Conservation (phyloP, 1,140 invertebrate genomes). For the Drosophila aff. region DNA sequence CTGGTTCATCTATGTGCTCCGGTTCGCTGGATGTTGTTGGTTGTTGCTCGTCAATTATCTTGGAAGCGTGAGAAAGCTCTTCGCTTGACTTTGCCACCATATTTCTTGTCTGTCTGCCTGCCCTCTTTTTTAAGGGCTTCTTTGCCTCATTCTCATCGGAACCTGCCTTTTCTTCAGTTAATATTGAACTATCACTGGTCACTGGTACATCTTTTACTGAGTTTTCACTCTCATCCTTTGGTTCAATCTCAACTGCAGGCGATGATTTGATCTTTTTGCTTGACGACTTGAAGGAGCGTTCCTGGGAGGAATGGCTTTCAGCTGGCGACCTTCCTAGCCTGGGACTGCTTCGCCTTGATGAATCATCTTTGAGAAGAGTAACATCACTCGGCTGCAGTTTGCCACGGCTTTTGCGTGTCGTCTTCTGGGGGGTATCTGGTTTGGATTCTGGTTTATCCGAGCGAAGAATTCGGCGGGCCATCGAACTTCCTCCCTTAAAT, state of each 20-base stretch:
- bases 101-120: neutral
- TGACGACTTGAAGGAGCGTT: conserved; percentile 4
- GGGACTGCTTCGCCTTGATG: conserved; percentile 32
- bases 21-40: conserved; percentile 6
- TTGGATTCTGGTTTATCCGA: conserved; percentile 15
- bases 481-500: neutral
- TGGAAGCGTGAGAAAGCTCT: neutral
- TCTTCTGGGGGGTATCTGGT: neutral
- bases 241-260: neutral
- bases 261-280: conserved; percentile 1
- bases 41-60: conserved; percentile 6
- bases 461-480: conserved; percentile 8
- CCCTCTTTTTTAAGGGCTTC: neutral
- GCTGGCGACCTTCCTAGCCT: conserved; percentile 33
- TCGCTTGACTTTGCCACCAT: neutral
- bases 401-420: conserved; percentile 22
- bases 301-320: conserved; percentile 27
- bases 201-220: neutral
- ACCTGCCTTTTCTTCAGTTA: neutral
- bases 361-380: neutral
- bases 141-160: conserved; percentile 7
- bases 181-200: neutral
- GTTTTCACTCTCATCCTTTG: neutral
- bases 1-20: neutral
- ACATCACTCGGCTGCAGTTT: conserved; percentile 9